phyloP scores from a whole-genome alignment of 1,140 invertebrate genomes.

The Drosophila paulistorum region DNA sequence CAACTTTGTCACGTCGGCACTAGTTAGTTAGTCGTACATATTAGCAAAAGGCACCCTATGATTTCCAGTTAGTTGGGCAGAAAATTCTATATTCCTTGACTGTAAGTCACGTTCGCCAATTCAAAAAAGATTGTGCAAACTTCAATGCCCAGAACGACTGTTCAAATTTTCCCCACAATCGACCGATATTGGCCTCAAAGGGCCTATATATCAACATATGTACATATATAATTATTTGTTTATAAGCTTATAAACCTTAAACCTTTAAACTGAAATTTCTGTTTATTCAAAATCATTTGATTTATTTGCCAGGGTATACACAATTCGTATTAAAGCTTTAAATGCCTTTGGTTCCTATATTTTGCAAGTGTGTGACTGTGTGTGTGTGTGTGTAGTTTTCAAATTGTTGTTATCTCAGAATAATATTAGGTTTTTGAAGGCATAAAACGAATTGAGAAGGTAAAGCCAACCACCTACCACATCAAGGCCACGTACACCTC shows the following conservation, averaged over 20 bases:
- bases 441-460: constrained; percentile 10
- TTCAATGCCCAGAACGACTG: too few relatives aligned
- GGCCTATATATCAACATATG: too few relatives aligned
- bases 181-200: too few relatives aligned
- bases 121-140: too few relatives aligned
- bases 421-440: constrained; percentile 11
- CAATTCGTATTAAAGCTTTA: background rate
- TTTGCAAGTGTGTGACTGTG: background rate
- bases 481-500: constrained; percentile 15
- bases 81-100: constrained; percentile 27
- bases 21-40: constrained; percentile 18
- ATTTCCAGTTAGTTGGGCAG: constrained; percentile 26
- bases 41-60: constrained; percentile 14
- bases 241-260: too few relatives aligned
- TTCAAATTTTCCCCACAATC: too few relatives aligned
- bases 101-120: constrained; percentile 49
- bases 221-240: too few relatives aligned
- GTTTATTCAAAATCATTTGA: background rate
- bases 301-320: background rate
- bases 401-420: constrained; percentile 7
- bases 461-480: background rate
- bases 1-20: constrained; percentile 46
- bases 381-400: background rate
- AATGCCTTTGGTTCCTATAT: background rate
- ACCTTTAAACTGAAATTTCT: too few relatives aligned